A percentile compares a stretch with the other conserved stretches of the same genome.
phyloP scores from a whole-genome alignment of 2,797 vertebrate species.

The Bothrops alternatus region DNA sequence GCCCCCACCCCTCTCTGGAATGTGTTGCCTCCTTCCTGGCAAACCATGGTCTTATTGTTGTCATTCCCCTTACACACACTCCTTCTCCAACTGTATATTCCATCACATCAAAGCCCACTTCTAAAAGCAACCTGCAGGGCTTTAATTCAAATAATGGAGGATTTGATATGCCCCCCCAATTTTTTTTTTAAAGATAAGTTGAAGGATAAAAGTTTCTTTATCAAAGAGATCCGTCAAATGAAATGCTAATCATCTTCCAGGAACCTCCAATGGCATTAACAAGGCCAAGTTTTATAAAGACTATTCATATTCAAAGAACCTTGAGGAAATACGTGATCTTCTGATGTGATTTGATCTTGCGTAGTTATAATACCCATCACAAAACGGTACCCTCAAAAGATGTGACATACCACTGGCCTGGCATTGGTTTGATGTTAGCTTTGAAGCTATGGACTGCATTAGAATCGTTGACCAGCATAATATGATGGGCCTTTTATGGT shows the following conservation, averaged over 20 bases:
- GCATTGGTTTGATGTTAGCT: no score
- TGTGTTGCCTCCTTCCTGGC: not conserved
- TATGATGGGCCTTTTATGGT: no score
- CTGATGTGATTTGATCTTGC: no score
- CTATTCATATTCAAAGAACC: not conserved
- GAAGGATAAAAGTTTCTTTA: conserved; percentile 41
- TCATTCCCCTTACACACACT: not conserved
- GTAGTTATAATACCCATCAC: not conserved
- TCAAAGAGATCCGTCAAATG: not conserved
- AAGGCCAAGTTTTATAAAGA: accelerated
- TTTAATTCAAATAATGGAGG: conserved; percentile 53
- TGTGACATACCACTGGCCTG: not conserved
- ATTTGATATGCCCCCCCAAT: conserved; percentile 47
- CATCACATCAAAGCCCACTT: conserved; percentile 17
- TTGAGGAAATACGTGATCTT: not conserved
- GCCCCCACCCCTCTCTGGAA: not conserved
- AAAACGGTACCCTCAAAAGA: not conserved
- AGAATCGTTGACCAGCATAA: no score
- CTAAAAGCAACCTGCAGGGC: conserved; percentile 36
- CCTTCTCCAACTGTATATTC: not conserved
- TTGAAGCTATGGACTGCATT: no score
- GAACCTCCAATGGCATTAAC: not conserved
- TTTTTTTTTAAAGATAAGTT: not conserved
- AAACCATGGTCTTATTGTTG: not conserved
- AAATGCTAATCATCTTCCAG: conserved; percentile 26